phyloP scores from a whole-genome alignment of 2,888 invertebrate genomes.

The Proisotoma minuta region DNA sequence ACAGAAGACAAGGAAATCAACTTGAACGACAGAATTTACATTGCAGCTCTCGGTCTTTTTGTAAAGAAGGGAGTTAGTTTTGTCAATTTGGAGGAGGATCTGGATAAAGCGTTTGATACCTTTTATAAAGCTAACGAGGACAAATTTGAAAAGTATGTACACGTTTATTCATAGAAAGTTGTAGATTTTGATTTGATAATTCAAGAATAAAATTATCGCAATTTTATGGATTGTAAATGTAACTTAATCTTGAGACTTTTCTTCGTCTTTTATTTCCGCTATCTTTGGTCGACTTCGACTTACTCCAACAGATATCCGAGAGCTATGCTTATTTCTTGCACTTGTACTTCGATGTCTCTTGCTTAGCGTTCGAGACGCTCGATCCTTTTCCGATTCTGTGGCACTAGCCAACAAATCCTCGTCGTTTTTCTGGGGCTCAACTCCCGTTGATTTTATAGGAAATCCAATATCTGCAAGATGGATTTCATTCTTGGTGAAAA shows the following conservation, averaged over 20 bases:
- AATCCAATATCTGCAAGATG: slow-evolving; percentile 30
- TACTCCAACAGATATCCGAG: too few species aligned
- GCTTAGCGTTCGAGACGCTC: not conserved
- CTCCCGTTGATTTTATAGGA: slow-evolving; percentile 18
- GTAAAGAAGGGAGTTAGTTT: slow-evolving; percentile 5
- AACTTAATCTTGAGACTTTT: too few species aligned
- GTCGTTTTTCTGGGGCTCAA: not conserved
- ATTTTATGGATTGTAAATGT: too few species aligned
- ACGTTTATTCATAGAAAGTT: not conserved
- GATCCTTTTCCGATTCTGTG: not conserved
- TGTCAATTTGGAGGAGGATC: slow-evolving; percentile 1
- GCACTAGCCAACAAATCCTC: not conserved
- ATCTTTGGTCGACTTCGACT: not conserved
- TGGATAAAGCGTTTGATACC: not conserved
- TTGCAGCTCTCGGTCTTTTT: not conserved
- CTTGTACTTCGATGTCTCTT: not conserved
- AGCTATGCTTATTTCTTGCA: too few species aligned
- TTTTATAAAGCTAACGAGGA: slow-evolving; percentile 7
- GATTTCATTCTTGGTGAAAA: slow-evolving; percentile 32
- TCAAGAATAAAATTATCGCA: too few species aligned
- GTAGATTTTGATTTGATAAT: too few species aligned
- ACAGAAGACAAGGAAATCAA: not conserved
- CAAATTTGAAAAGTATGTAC: not conserved
- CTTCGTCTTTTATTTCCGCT: too few species aligned
- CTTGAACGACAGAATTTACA: slow-evolving; percentile 1